phyloP scores from a whole-genome alignment of 2,797 vertebrate species.

The Euthynnus affinis region DNA sequence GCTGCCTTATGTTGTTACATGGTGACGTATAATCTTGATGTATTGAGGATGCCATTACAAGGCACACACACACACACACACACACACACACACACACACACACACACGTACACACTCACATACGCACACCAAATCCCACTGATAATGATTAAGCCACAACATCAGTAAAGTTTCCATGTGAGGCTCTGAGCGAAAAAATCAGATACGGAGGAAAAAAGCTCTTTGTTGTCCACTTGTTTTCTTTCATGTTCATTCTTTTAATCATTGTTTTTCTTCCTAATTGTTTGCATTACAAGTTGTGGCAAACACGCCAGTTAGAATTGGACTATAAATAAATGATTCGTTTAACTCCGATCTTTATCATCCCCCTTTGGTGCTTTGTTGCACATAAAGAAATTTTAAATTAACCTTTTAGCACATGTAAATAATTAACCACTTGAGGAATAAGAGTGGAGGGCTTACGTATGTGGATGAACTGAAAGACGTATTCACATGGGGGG shows the following conservation, averaged over 20 bases:
- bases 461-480: background rate
- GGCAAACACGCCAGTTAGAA: background rate
- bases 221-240: background rate
- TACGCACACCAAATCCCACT: constrained; percentile 2
- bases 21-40: constrained; percentile 60
- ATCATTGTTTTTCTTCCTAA: background rate
- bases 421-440: background rate
- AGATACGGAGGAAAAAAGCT: background rate
- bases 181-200: background rate
- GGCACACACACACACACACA: constrained; percentile 2
- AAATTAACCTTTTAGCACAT: background rate
- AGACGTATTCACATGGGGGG: background rate
- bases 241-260: background rate
- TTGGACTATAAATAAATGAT: constrained; percentile 5
- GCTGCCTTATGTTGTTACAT: constrained; percentile 35
- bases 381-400: background rate
- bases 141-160: constrained; percentile 28
- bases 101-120: constrained; percentile 12
- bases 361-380: background rate
- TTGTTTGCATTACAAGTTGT: background rate
- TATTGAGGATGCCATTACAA: constrained; percentile 59
- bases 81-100: constrained; percentile 9
- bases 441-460: background rate
- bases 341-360: constrained; percentile 1
- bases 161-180: constrained; percentile 26